Base-by-base conservation (phyloP, 37 sponge, comb jelly and placozoan species). In the Spongilla lacustris region DNA sequence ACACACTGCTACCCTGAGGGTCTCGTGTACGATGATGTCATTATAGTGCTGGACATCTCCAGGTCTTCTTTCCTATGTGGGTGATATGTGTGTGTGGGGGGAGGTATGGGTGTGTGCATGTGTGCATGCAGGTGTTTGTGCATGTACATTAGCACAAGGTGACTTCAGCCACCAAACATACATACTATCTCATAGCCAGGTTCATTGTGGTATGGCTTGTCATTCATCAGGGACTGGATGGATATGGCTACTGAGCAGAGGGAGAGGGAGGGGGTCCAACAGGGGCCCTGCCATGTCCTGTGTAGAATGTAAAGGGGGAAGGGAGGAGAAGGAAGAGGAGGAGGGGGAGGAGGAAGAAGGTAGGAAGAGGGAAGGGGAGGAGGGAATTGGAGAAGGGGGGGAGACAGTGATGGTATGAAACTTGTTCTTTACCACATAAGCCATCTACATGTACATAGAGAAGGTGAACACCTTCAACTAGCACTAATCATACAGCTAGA, bases 121-220 rank as follows among this genome's bases (percentile, higher is more conserved):
- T n/a, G n/a, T n/a, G n/a, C n/a, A n/a, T n/a, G n/a, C n/a, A n/a
- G n/a, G n/a, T n/a, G n/a, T n/a, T n/a, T n/a, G n/a, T n/a, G n/a
- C n/a, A n/a, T n/a, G n/a, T n/a, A n/a, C n/a, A n/a, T 58, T n/a
- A n/a, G n/a, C n/a, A n/a, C n/a, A n/a, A n/a, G n/a, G n/a, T n/a
- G n/a, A n/a, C n/a, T n/a, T n/a, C n/a, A n/a, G n/a, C n/a, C n/a
- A n/a, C n/a, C n/a, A n/a, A n/a, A 8, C 8, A 8, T 46, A 8
- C 8, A 8, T 46, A 8, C 46, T 10, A 10, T 80, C 28, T 94
- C 90, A 88, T 66, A 96, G 23, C 97, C 97, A 50, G 97, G 97
- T 36, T 96, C 97, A 76, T 96, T 96, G 76, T 94, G 95, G 78
- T 93, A 96, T 13, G 97, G 97, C 34, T 92, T 92, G 70, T 92